Evolutionary conservation across 2,113 vertebrate species (phyloP).

Genomic region (Chunga burmeisteri): DNA sequence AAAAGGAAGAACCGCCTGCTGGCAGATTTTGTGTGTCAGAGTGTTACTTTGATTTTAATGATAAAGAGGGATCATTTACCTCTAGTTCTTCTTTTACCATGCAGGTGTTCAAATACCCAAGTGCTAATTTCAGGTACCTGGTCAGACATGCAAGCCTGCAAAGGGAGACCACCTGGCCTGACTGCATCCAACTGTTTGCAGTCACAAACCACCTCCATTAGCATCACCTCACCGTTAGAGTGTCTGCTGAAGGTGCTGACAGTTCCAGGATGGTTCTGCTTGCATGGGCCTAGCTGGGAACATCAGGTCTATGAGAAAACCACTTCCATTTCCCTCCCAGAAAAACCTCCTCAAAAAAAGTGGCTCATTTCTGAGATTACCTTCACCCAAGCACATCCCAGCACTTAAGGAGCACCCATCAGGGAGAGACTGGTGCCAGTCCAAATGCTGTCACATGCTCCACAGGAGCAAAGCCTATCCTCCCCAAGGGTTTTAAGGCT

Average conservation of each 20-base stretch:
- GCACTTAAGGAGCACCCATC: background rate
- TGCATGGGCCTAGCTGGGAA: background rate
- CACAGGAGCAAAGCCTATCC: accelerated
- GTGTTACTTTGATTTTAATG: constrained; percentile 10
- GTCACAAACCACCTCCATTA: background rate
- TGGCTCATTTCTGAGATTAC: background rate
- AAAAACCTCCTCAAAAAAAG: background rate
- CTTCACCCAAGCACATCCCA: background rate
- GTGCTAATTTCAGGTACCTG: background rate
- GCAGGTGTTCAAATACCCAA: constrained; percentile 34
- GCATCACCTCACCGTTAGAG: background rate
- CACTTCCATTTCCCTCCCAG: background rate
- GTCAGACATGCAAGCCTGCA: background rate
- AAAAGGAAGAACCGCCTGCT: constrained; percentile 2
- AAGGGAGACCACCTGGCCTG: background rate
- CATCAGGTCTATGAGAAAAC: background rate
- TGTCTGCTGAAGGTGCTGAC: background rate
- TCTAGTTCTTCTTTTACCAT: background rate
- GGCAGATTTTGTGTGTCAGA: background rate
- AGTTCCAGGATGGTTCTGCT: background rate
- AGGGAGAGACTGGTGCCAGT: background rate
- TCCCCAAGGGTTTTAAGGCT: background rate
- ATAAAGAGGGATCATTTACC: constrained; percentile 4
- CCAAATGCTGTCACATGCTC: background rate
- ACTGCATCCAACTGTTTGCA: background rate